Percentiles rank a stretch among this genome's conserved stretches.
These are phyloP conservation scores for Mnemiopsis leidyi DNA, from an alignment of 37 sponge, comb jelly and placozoan genomes.

Conservation along the genomic window DNA sequence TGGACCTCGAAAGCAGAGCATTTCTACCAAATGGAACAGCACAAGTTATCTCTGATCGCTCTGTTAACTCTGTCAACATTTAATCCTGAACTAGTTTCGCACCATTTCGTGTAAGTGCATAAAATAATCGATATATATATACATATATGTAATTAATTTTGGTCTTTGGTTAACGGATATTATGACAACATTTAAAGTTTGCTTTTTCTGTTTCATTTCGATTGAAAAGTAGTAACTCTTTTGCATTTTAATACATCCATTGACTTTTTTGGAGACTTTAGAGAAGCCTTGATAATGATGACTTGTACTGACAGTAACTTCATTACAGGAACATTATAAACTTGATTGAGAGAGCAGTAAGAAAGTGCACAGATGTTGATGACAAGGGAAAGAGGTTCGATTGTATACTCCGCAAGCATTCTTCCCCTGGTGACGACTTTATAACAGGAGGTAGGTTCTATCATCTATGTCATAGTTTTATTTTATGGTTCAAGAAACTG, in stretches of 20 bases:
- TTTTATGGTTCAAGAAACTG: no score
- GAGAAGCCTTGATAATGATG: no score
- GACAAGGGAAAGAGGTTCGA: conserved; percentile 14
- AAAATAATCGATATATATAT: no score
- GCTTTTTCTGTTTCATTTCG: no score
- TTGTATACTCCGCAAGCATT: conserved; percentile 13
- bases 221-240: no score
- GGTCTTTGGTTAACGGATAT: no score
- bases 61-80: background rate
- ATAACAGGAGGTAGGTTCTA: background rate
- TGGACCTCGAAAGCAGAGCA: conserved; percentile 22
- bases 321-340: conserved; percentile 11
- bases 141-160: no score
- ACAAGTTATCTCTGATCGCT: conserved; percentile 63
- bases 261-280: no score
- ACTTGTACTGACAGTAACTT: no score
- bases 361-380: conserved; percentile 49
- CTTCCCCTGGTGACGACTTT: background rate
- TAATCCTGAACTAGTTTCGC: background rate
- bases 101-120: background rate
- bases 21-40: conserved; percentile 40
- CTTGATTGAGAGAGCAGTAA: background rate
- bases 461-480: no score
- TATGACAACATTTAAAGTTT: no score
- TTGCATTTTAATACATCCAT: no score